Conservation (phyloP, 2,888 invertebrate genomes). For the Drosophila incognita region DNA sequence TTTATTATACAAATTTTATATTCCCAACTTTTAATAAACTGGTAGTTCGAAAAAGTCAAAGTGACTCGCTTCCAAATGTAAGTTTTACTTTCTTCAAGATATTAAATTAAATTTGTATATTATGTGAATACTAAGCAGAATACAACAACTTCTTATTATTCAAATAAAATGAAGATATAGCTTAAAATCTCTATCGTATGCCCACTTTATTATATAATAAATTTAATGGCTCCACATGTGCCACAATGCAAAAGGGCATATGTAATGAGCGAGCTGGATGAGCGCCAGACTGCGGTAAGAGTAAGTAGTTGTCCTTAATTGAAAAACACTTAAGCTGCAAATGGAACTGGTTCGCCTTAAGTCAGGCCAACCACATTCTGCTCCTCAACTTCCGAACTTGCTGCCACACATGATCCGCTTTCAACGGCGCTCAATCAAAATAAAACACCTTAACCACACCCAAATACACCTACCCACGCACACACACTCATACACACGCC, state of each 20-base stretch:
- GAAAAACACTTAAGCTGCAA: constrained; percentile 69
- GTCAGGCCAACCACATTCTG: constrained; percentile 54
- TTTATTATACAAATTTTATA: neutral
- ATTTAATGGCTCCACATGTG: neutral
- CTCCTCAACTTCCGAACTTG: constrained; percentile 3
- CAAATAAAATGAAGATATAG: neutral
- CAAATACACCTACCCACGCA: constrained; percentile 5
- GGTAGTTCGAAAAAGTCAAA: neutral
- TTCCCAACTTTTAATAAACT: neutral
- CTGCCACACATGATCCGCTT: constrained; percentile 38
- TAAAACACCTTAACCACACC: constrained; percentile 29
- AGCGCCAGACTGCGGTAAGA: constrained; percentile 25
- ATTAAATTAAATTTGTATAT: neutral
- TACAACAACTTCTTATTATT: neutral
- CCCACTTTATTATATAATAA: constrained; percentile 10
- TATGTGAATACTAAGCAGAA: neutral
- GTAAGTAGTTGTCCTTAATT: constrained; percentile 57
- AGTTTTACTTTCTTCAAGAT: neutral
- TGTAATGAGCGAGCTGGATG: constrained; percentile 52
- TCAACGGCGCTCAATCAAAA: constrained; percentile 61
- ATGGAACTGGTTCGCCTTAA: constrained; percentile 46
- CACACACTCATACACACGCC: neutral
- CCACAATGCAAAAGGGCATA: constrained; percentile 59
- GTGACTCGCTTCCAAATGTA: neutral
- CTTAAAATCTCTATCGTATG: neutral